phyloP scores from a whole-genome alignment of 1,140 invertebrate genomes.

The Cryptotermes secundus region DNA sequence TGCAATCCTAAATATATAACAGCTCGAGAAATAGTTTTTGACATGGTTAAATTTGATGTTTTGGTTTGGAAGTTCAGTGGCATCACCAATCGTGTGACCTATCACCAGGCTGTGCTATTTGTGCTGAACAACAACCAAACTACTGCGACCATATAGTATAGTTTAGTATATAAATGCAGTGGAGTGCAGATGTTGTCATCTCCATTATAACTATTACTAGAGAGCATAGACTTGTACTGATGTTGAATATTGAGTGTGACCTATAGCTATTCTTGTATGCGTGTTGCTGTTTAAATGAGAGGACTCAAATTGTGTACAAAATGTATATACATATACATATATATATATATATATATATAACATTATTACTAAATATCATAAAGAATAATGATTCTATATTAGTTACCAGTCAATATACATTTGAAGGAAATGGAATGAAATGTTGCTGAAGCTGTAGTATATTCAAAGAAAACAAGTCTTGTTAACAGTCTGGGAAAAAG shows the following conservation, averaged over 20 bases:
- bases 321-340: slow-evolving; percentile 9
- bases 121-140: slow-evolving; percentile 4
- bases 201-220: not conserved
- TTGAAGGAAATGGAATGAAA: not conserved
- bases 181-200: not conserved
- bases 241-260: slow-evolving; percentile 8
- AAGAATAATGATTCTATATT: not conserved
- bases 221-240: slow-evolving; percentile 13
- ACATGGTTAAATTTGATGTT: not conserved
- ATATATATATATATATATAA: not conserved
- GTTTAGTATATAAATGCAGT: not conserved
- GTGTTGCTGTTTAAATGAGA: not conserved
- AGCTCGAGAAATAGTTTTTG: too few species aligned
- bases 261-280: slow-evolving; percentile 11
- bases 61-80: not conserved
- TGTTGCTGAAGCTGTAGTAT: not conserved
- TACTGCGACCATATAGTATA: slow-evolving; percentile 11
- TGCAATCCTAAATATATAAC: too few species aligned
- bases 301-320: not conserved
- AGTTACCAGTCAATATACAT: slow-evolving; percentile 6
- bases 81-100: not conserved
- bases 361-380: not conserved
- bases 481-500: slow-evolving; percentile 4
- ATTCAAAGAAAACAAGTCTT: not conserved
- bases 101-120: not conserved